These are phyloP conservation scores for Trogon melanurus DNA, from an alignment of 2,113 vertebrate genomes.

Conservation along the genomic window DNA sequence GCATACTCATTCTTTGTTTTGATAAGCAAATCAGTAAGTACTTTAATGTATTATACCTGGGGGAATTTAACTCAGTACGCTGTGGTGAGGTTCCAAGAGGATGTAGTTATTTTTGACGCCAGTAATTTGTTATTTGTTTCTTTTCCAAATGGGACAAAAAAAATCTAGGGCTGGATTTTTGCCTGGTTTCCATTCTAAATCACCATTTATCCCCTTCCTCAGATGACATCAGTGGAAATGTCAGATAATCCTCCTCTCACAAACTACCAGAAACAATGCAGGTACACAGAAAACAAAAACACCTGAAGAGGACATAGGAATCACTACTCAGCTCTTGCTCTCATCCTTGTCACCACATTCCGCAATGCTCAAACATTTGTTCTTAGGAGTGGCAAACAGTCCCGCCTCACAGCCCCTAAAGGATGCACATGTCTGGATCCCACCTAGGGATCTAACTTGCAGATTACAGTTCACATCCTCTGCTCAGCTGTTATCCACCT, in stretches of 20 bases:
- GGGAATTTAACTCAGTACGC: background rate
- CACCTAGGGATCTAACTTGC: background rate
- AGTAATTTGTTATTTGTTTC: conserved; percentile 26
- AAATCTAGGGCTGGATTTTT: background rate
- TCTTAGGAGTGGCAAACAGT: background rate
- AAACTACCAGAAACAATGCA: background rate
- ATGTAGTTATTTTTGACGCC: conserved; percentile 26
- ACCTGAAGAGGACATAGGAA: background rate
- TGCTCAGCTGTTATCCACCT: background rate
- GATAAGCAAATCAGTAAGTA: conserved; percentile 32
- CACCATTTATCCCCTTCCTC: background rate
- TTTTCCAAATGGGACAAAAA: conserved; percentile 16
- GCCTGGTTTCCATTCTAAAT: conserved; percentile 19
- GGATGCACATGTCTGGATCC: background rate
- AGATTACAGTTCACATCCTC: background rate
- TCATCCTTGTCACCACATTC: background rate
- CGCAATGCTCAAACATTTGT: background rate
- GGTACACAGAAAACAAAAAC: background rate
- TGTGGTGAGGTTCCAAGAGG: conserved; percentile 24
- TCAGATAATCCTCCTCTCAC: background rate
- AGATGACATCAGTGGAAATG: background rate
- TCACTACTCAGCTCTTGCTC: background rate
- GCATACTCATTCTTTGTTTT: conserved; percentile 43
- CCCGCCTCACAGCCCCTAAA: background rate
- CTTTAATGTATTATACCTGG: conserved; percentile 30